A percentile compares a stretch with the other conserved stretches of the same genome.
Evolutionary conservation across 1,140 invertebrate genomes (phyloP).

Genomic region (Drosophila auraria): DNA sequence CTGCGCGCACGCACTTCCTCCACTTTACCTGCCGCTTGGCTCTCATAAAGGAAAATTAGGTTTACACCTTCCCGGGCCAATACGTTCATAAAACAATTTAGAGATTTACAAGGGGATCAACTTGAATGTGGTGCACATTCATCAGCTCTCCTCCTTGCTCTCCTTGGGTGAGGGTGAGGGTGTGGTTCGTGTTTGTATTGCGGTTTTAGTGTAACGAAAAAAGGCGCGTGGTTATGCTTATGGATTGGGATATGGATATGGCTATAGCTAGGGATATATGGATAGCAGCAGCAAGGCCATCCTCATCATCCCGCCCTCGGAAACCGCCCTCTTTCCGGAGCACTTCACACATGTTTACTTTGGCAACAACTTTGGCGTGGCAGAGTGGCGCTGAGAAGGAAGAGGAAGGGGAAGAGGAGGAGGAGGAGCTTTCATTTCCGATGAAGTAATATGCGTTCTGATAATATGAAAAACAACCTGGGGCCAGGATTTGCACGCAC

Average conservation of each 20-base stretch:
- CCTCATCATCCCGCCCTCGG: conserved; percentile 53
- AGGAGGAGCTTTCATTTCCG: conserved; percentile 64
- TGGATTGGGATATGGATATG: conserved; percentile 22
- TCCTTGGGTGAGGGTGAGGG: conserved; percentile 6
- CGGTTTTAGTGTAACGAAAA: conserved; percentile 46
- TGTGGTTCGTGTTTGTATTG: conserved; percentile 43
- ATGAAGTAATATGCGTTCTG: conserved; percentile 80
- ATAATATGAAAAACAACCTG: conserved; percentile 79
- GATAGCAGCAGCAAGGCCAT: conserved; percentile 10
- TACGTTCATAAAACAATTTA: conserved; percentile 83
- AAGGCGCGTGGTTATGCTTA: conserved; percentile 57
- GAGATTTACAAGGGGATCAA: conserved; percentile 80
- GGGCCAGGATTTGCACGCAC: conserved; percentile 80
- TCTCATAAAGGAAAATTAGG: conserved; percentile 79
- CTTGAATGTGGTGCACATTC: conserved; percentile 56
- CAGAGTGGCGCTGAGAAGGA: background rate
- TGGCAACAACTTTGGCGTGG: conserved; percentile 42
- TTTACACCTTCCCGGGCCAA: conserved; percentile 80
- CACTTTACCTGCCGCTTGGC: conserved; percentile 55
- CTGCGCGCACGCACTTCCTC: conserved; percentile 24
- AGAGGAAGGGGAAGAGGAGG: background rate
- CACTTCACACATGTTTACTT: conserved; percentile 70
- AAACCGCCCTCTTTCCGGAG: conserved; percentile 27
- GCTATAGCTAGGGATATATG: conserved; percentile 8
- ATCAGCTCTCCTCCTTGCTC: background rate